phyloP scores from a whole-genome alignment of 2,113 vertebrate species.

The Brachyistius frenatus region DNA sequence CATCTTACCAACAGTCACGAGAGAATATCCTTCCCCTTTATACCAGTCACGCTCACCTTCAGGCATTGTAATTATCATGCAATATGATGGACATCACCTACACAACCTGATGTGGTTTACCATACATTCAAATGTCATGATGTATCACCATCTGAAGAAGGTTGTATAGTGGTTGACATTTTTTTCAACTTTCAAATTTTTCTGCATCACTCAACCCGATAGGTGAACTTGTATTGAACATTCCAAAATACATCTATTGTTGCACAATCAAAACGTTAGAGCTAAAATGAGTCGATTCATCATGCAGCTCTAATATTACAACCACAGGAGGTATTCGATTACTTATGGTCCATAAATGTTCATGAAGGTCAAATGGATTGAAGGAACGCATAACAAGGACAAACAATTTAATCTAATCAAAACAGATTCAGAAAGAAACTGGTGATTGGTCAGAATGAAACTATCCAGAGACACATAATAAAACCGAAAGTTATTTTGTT shows the following conservation, averaged over 20 bases:
- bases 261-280: too few species aligned
- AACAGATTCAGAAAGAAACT: not conserved
- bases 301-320: not conserved
- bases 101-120: not conserved
- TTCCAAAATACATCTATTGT: too few species aligned
- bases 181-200: too few species aligned
- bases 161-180: not conserved
- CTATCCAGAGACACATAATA: not conserved
- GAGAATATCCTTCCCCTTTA: too few species aligned
- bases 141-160: not conserved
- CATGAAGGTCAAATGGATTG: too few species aligned
- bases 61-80: not conserved
- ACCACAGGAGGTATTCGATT: too few species aligned
- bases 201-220: too few species aligned
- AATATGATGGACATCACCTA: not conserved
- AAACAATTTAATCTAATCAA: not conserved
- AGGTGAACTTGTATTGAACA: too few species aligned
- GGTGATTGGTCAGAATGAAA: not conserved
- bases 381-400: not conserved
- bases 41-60: not conserved
- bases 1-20: not conserved
- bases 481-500: not conserved
- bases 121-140: not conserved
- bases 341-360: too few species aligned
- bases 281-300: not conserved